phyloP scores from a whole-genome alignment of 2,888 invertebrate species.

The Eupithecia subfuscata region DNA sequence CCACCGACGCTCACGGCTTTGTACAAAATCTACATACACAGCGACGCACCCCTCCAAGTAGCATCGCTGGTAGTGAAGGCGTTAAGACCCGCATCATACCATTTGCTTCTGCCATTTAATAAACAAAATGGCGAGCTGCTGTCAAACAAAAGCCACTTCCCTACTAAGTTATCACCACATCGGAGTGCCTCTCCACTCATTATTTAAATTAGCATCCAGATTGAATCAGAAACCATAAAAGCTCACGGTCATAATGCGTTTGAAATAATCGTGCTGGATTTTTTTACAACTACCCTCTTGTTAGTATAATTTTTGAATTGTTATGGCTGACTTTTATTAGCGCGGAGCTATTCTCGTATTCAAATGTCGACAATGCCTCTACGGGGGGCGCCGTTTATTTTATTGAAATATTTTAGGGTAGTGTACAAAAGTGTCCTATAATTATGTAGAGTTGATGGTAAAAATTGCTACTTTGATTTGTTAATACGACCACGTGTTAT shows the following conservation, averaged over 20 bases:
- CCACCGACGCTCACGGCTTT: too few relatives aligned
- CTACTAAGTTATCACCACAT: conserved; percentile 22
- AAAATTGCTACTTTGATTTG: not conserved
- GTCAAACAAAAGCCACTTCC: conserved; percentile 12
- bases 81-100: conserved; percentile 1
- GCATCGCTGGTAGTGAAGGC: too few relatives aligned
- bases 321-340: conserved; percentile 50
- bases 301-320: conserved; percentile 43
- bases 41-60: too few relatives aligned
- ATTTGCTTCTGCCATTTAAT: not conserved
- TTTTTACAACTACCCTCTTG: conserved; percentile 45
- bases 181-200: conserved; percentile 21
- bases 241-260: conserved; percentile 38
- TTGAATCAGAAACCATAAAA: conserved; percentile 23
- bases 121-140: conserved; percentile 3
- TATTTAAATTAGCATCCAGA: conserved; percentile 26
- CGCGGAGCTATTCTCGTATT: conserved; percentile 31
- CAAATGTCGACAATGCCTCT: conserved; percentile 46
- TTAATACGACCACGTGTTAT: conserved; percentile 9
- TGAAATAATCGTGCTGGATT: conserved; percentile 39
- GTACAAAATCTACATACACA: too few relatives aligned
- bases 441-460: conserved; percentile 10
- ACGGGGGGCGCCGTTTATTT: conserved; percentile 46
- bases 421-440: conserved; percentile 32
- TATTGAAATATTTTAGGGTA: conserved; percentile 44